Percentiles rank a stretch among this genome's conserved stretches.
Conservation (phyloP, 2,888 invertebrate species). For the Dryadula phaetusa region DNA sequence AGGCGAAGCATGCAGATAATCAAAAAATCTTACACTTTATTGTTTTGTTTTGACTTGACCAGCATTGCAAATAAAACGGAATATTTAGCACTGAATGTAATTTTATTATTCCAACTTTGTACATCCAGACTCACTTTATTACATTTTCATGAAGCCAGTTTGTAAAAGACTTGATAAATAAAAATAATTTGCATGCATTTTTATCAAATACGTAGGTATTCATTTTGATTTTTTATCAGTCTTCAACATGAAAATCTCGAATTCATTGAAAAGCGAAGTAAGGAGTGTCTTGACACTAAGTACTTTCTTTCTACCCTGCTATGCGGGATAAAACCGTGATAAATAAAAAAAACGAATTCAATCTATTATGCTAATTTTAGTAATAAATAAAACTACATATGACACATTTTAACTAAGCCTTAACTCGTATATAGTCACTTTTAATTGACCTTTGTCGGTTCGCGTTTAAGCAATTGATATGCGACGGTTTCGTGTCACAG, state of each 20-base stretch:
- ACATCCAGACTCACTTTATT: constrained; percentile 6
- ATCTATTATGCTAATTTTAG: neutral
- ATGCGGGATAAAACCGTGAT: too few species aligned
- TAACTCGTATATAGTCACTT: constrained; percentile 19
- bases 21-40: constrained; percentile 11
- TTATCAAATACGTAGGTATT: neutral
- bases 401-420: constrained; percentile 21
- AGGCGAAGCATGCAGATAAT: neutral
- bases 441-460: constrained; percentile 29
- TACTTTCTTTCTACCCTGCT: too few species aligned
- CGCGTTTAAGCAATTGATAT: constrained; percentile 56
- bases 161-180: neutral
- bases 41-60: constrained; percentile 16
- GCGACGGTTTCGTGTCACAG: constrained; percentile 50
- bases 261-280: too few species aligned
- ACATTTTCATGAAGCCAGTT: constrained; percentile 7
- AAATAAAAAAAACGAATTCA: too few species aligned
- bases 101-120: constrained; percentile 30
- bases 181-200: neutral
- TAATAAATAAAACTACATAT: neutral
- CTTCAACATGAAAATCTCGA: too few species aligned
- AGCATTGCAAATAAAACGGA: constrained; percentile 21
- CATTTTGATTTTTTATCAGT: neutral
- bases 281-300: too few species aligned
- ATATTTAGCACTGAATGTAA: constrained; percentile 23